Base-by-base conservation (phyloP, 2,888 invertebrate genomes). In the Monoplex corrugatus region DNA sequence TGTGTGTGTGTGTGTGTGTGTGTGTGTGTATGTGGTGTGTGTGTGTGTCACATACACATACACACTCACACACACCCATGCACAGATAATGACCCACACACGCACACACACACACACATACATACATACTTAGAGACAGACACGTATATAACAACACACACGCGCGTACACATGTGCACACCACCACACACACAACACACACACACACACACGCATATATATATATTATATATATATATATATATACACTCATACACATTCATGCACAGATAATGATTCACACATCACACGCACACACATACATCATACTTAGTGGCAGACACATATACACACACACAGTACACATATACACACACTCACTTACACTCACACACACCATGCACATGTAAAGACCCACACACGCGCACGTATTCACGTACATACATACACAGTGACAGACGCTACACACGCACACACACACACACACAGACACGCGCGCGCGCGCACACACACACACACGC, bases 311-410 rank as follows among this genome's bases (percentile, higher is more conserved):
- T 10, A n/a, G 28, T 68, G 63, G 6, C 63, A 28, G 16, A 50
- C 50, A 19, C 50, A 50, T 50, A 19, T 19, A 50, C 50, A 50
- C 50, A 19, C 50, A 23, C 2, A 1, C n/a, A 6, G 2, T 3
- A 68, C 68, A 68, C 68, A 68, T n/a, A 68, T n/a, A n/a, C 68
- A n/a, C 68, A n/a, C 68, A n/a, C 68, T 8, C 68, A 68, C 68
- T 28, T n/a, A 68, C 28, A 68, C 28, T n/a, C 28, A 16, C 63
- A 68, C 28, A n/a, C 63, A 68, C n/a, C 63, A 68, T 28, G 28
- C 63, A 68, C 28, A 68, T n/a, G 6, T 68, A 68, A 23, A 68
- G 28, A 68, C 19, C 6, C 28, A 68, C 28, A 1, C 28, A 68
- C 63, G n/a, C 1, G 28, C n/a, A 68, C 28, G 28, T n/a, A 68